Evolutionary conservation across 2,888 invertebrate genomes (phyloP), one percentile per base, ranked within the genome.

Genomic region (Volucella zonaria): DNA sequence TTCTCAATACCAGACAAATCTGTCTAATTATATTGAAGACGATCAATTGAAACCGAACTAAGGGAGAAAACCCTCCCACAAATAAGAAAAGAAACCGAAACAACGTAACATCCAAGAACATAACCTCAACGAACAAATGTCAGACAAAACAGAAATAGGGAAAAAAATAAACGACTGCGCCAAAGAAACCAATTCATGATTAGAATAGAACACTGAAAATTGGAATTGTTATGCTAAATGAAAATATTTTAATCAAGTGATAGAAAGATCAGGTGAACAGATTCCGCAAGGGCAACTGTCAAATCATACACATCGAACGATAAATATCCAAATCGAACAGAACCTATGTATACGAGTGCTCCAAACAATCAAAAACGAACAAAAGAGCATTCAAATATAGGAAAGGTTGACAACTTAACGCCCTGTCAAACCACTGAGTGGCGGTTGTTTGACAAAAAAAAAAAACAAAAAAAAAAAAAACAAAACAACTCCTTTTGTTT

Each of bases 201-300:
- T 18, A 73, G 15, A 59, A 70, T 15, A 4, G 38, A 23, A 67
- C 31, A 6, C 18, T 68, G 56, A 54, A 67, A 74, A 43, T 45
- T 11, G 15, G 45, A 42, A 77, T 77, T 77, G 61, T 77, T 54
- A 77, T 77, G 77, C 14, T 70, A 77, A 77, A 62, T 68, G 67
- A 31, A 42, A 64, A 64, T 45, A 54, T 64, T 74, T 74, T 64
- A 62, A 74, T 74, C 62, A 75, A 15, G 0, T 14, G 14, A 18
- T 14, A 73, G 31, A 31, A 31, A 0, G 31, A 31, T 31, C 31
- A 31, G 31, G 6, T 31, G 31, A 78, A 82, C 78, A 62, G 67
- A 74, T 82, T 77, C 82, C 43, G 61, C 70, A 64, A 68, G 18
- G 56, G 6, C 8, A 18, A n/a, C 59, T 14, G 54, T 40, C 56